Base-by-base conservation (phyloP, 2,113 vertebrate genomes). In the Uria lomvia region DNA sequence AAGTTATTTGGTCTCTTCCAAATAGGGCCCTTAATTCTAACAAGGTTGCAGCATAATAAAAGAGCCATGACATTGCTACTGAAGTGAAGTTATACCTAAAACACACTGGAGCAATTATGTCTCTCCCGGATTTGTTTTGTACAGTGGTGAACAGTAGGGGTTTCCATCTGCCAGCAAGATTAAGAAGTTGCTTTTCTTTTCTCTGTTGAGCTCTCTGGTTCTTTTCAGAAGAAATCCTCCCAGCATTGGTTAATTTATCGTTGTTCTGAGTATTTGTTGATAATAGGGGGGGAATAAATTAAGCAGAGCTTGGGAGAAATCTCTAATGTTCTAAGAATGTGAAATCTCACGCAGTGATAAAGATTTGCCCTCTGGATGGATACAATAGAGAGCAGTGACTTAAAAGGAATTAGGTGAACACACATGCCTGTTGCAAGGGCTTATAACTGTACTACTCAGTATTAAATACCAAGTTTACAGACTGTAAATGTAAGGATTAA, bases 131-230 rank as follows among this genome's bases (percentile, higher is more conserved):
- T 94, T 66, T 86, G 86, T 70, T 96, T 96, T 96, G 87, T 89
- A 73, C 94, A 80, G 83, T 96, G 90, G 83, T 66, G 88, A 97
- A 96, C 92, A 95, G 81, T 91, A 95, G 94, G 94, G 86, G 81
- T 95, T 97, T 97, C 90, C 91, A 93, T 92, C 92, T 96, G 86
- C 90, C 84, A 86, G 94, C 75, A 90, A 96, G 90, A 82, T 95
- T 90, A 92, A 96, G 89, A 93, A 90, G 90, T 80, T 96, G 84
- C 68, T 76, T 83, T 97, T 94, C 94, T 77, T 96, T 96, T 93
- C 89, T 89, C 52, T 88, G 86, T 92, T 47, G 47, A 93, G 72
- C 16, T 6, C 45, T 70, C 92, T 86, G 83, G 50, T 94, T 78
- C 72, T 96, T 97, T 95, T 94, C 50, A 88, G 73, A 90, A 71